These are phyloP conservation scores for Drosophila fungiperda DNA, from an alignment of 2,888 invertebrate species.

Conservation along the genomic window DNA sequence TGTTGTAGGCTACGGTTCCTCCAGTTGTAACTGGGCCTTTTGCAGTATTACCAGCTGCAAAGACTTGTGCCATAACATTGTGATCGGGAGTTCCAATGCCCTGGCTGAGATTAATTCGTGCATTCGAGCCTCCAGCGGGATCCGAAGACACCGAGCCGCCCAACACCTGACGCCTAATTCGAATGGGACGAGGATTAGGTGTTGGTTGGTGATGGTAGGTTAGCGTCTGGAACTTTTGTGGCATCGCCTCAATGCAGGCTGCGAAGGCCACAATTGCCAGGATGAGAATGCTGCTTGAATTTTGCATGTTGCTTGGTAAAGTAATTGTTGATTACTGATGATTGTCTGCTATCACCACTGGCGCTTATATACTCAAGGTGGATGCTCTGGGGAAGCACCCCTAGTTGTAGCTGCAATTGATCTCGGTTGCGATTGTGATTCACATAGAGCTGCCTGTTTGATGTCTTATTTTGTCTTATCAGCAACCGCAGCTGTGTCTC, in stretches of 20 bases:
- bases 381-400: slow-evolving; percentile 45
- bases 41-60: slow-evolving; percentile 68
- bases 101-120: slow-evolving; percentile 64
- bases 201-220: slow-evolving; percentile 58
- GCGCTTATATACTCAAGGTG: slow-evolving; percentile 46
- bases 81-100: slow-evolving; percentile 77
- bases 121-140: slow-evolving; percentile 78
- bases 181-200: slow-evolving; percentile 18
- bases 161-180: slow-evolving; percentile 68
- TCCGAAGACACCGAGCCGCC: slow-evolving; percentile 71
- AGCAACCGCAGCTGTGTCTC: slow-evolving; percentile 23
- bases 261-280: slow-evolving; percentile 55
- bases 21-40: slow-evolving; percentile 68
- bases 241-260: slow-evolving; percentile 55
- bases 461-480: slow-evolving; percentile 5
- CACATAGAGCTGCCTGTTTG: slow-evolving; percentile 20
- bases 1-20: slow-evolving; percentile 65
- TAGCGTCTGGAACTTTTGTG: slow-evolving; percentile 50
- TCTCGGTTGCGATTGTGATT: slow-evolving; percentile 39
- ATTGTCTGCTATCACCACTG: neutral
- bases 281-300: slow-evolving; percentile 46
- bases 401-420: neutral
- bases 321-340: slow-evolving; percentile 47
- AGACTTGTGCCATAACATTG: slow-evolving; percentile 72
- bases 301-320: slow-evolving; percentile 55